These are phyloP conservation scores for Corythaixoides concolor DNA, from an alignment of 2,113 vertebrate genomes.

Conservation along the genomic window DNA sequence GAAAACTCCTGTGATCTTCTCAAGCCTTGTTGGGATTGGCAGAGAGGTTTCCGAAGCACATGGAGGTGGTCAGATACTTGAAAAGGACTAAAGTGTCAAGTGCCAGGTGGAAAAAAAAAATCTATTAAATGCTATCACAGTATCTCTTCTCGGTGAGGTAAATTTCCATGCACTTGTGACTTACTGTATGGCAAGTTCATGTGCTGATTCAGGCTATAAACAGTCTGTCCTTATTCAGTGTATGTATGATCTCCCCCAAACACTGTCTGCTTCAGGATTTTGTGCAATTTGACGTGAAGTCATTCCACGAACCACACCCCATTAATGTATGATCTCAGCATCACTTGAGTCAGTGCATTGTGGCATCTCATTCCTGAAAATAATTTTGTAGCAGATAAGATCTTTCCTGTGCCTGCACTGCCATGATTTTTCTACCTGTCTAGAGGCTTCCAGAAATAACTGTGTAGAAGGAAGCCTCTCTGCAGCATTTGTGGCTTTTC, in stretches of 20 bases:
- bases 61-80: slow-evolving; percentile 54
- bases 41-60: slow-evolving; percentile 51
- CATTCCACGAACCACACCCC: not conserved
- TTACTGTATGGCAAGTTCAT: not conserved
- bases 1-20: slow-evolving; percentile 66
- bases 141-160: slow-evolving; percentile 27
- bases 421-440: not conserved
- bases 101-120: slow-evolving; percentile 20
- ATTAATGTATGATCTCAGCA: not conserved
- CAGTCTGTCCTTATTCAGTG: not conserved
- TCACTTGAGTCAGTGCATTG: not conserved
- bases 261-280: not conserved
- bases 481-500: not conserved
- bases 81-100: slow-evolving; percentile 35
- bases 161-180: slow-evolving; percentile 11
- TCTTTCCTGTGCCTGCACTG: not conserved
- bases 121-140: slow-evolving; percentile 30
- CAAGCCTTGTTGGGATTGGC: slow-evolving; percentile 67
- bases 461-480: not conserved
- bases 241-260: not conserved
- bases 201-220: not conserved
- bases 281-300: not conserved
- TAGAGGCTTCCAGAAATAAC: not conserved
- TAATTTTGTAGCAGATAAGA: not conserved
- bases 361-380: not conserved